phyloP scores from a whole-genome alignment of 2,797 vertebrate genomes.

The Apogon talboti region DNA sequence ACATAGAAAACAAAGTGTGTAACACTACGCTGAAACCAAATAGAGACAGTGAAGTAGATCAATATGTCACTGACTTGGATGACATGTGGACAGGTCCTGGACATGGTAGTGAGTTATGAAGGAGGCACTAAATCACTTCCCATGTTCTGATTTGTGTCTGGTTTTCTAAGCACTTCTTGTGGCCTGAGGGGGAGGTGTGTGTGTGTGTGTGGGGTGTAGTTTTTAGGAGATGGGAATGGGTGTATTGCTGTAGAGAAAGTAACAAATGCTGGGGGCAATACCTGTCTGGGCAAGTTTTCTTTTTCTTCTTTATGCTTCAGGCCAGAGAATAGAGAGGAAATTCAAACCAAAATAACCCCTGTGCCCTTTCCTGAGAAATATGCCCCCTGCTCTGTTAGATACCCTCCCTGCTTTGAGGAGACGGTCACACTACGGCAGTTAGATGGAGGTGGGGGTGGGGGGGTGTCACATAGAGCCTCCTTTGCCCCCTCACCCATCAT shows the following conservation, averaged over 20 bases:
- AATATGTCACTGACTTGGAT: conserved; percentile 78
- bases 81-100: conserved; percentile 77
- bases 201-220: conserved; percentile 43
- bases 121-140: conserved; percentile 82
- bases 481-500: conserved; percentile 24
- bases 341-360: conserved; percentile 80
- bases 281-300: conserved; percentile 73
- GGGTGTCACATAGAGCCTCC: conserved; percentile 33
- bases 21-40: conserved; percentile 63
- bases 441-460: conserved; percentile 46
- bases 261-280: conserved; percentile 69
- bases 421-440: conserved; percentile 68
- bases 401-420: conserved; percentile 71
- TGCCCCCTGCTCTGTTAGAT: conserved; percentile 61
- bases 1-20: conserved; percentile 36
- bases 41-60: conserved; percentile 77
- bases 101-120: conserved; percentile 81
- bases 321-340: conserved; percentile 78
- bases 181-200: conserved; percentile 60
- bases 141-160: conserved; percentile 82
- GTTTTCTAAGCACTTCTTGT: conserved; percentile 75
- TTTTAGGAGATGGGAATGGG: conserved; percentile 48
- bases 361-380: conserved; percentile 75
- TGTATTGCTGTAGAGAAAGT: conserved; percentile 67
- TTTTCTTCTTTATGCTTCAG: conserved; percentile 61